Evolutionary conservation across 1,140 invertebrate genomes (phyloP), one percentile per base, ranked within the genome.

Genomic region (Bombus pascuorum): DNA sequence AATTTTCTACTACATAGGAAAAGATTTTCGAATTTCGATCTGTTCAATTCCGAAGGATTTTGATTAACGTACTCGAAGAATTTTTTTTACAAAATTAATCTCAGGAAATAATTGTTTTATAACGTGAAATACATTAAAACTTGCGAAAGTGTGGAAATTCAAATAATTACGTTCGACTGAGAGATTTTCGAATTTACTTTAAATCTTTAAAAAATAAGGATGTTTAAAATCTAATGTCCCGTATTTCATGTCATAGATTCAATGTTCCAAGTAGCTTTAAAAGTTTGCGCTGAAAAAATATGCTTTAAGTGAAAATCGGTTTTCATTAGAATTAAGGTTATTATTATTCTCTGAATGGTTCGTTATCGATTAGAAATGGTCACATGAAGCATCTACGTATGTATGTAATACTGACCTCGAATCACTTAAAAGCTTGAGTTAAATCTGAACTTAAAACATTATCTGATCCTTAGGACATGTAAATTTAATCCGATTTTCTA

Each of bases 401-500:
- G 15, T 34, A 34, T n/a, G 73, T 75, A 75, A 57, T 37, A 28
- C 32, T 34, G n/a, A 53, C 44, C 47, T 34, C 44, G 47, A 53
- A 53, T 22, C 47, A 22, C 47, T 53, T 53, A 22, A 53, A 53
- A 53, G 32, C 42, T 34, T 5, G 25, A 53, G 72, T 74, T 74
- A 53, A 53, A 74, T 74, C 32, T 57, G 73, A 75, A 34, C 47
- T 47, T 34, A 34, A 75, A 75, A 53, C 73, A 57, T 57, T 75
- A 57, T 75, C 32, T 57, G 73, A 57, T 47, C 72, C 72, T 74
- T 74, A 47, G 44, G 53, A 22, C 73, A 34, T 75, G 47, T 22
- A 75, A 75, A 57, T 75, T 34, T 75, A 75, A 75, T 57, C 73
- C 73, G 73, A 75, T 75, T 75, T 75, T 57, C 73, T 28, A 57